phyloP scores from a whole-genome alignment of 2,888 invertebrate genomes.

The Stratiomys singularior region DNA sequence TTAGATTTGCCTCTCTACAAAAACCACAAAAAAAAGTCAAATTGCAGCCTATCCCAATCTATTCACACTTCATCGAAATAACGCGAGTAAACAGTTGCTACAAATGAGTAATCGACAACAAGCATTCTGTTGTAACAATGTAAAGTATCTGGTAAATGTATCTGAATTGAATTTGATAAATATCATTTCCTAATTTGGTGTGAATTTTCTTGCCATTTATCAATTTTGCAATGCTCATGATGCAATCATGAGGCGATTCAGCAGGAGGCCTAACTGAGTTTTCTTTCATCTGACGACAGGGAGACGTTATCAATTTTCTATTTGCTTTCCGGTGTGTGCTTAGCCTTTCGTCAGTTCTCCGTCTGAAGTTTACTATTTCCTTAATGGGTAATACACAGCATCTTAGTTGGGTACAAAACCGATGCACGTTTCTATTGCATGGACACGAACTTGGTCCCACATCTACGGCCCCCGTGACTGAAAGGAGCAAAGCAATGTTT shows the following conservation, averaged over 20 bases:
- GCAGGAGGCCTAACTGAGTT: too few species aligned
- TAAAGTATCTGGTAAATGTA: too few species aligned
- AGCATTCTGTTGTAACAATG: too few species aligned
- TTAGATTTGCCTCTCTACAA: too few species aligned
- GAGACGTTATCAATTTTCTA: conserved; percentile 26
- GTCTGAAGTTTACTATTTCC: background rate
- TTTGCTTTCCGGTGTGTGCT: background rate
- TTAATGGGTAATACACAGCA: background rate
- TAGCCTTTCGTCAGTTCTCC: background rate
- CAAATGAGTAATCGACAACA: too few species aligned
- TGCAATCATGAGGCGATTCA: background rate
- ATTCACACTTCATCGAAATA: too few species aligned
- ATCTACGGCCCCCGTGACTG: background rate
- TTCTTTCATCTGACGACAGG: background rate
- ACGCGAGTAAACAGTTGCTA: too few species aligned
- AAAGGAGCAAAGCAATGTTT: too few species aligned
- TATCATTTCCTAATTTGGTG: conserved; percentile 22
- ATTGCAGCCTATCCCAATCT: too few species aligned
- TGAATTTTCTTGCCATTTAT: conserved; percentile 38
- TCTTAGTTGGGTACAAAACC: background rate
- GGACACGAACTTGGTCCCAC: conserved; percentile 15
- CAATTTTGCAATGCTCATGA: conserved; percentile 22
- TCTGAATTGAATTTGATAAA: too few species aligned
- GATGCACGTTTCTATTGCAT: conserved; percentile 5
- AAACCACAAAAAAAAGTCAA: too few species aligned